phyloP scores from a whole-genome alignment of 2,113 vertebrate species.

The Ginglymostoma cirratum region DNA sequence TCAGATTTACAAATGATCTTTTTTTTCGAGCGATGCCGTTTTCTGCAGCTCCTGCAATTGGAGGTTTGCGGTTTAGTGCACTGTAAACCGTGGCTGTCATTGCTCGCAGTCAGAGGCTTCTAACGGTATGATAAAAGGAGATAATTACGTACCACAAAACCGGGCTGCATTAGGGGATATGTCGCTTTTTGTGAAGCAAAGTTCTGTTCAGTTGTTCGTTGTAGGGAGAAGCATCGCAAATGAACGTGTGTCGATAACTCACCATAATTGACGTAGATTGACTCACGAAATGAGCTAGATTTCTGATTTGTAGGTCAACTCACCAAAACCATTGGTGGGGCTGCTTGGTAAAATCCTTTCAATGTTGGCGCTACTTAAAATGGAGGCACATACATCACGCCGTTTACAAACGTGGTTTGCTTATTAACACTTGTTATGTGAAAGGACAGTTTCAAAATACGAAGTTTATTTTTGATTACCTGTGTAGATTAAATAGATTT shows the following conservation, averaged over 20 bases:
- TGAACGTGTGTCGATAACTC: slow-evolving; percentile 1
- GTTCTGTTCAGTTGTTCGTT: slow-evolving; percentile 7
- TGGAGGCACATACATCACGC: not conserved
- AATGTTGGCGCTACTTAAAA: not conserved
- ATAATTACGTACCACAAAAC: not conserved
- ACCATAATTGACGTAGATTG: not conserved
- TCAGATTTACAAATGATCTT: not conserved
- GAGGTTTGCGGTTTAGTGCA: slow-evolving; percentile 18
- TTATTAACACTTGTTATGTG: not conserved
- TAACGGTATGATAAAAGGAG: not conserved
- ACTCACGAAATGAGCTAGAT: not conserved
- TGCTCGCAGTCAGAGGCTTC: not conserved
- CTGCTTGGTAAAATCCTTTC: not conserved
- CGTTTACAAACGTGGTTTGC: not conserved
- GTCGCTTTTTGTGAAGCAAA: slow-evolving; percentile 17
- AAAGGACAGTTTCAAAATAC: not conserved
- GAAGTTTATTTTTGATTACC: not conserved
- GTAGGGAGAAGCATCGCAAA: not conserved
- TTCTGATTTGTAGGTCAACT: not conserved
- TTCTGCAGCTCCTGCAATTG: not conserved
- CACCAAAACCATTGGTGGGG: not conserved
- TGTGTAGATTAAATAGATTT: not conserved
- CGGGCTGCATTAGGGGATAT: not conserved
- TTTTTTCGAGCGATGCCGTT: not conserved
- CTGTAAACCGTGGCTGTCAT: not conserved